Percentiles rank a stretch among this genome's conserved stretches.
Conservation (phyloP, 2,113 vertebrate genomes). For the Paratilapia polleni region DNA sequence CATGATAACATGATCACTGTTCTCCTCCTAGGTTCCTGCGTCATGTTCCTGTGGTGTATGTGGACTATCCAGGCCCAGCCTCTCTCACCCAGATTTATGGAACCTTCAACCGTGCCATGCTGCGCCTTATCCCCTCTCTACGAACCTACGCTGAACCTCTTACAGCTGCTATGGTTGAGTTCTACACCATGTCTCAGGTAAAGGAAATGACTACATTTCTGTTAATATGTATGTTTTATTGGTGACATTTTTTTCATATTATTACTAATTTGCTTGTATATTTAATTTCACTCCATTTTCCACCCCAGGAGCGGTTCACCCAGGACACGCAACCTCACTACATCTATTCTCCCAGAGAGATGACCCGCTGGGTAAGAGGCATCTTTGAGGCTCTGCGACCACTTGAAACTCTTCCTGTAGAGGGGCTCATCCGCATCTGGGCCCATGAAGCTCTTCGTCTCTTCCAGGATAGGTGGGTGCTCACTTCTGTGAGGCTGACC, state of each 20-base stretch:
- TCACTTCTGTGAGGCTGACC: not conserved
- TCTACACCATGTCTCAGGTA: conserved; percentile 99
- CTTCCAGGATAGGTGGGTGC: conserved; percentile 95
- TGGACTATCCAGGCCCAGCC: conserved; percentile 97
- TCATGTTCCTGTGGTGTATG: conserved; percentile 97
- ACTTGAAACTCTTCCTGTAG: conserved; percentile 95
- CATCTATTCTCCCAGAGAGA: conserved; percentile 98
- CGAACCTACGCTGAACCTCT: conserved; percentile 96
- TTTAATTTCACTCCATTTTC: not conserved
- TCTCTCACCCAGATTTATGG: conserved; percentile 99
- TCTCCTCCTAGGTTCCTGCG: conserved; percentile 88
- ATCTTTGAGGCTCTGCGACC: conserved; percentile 96
- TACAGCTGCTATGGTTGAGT: conserved; percentile 98
- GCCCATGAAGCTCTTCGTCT: conserved; percentile 98
- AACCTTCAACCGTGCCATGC: conserved; percentile 98
- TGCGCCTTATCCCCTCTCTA: conserved; percentile 93
- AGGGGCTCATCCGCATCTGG: conserved; percentile 98
- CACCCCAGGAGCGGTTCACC: conserved; percentile 92
- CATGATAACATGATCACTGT: too few relatives aligned
- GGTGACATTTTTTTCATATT: not conserved
- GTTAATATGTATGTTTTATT: not conserved
- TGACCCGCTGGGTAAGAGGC: conserved; percentile 98
- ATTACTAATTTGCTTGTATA: not conserved
- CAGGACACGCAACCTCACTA: conserved; percentile 98
- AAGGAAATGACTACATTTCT: not conserved